A percentile compares a stretch with the other conserved stretches of the same genome.
phyloP scores from a whole-genome alignment of 2,888 invertebrate species.

The Dascillus cervinus region DNA sequence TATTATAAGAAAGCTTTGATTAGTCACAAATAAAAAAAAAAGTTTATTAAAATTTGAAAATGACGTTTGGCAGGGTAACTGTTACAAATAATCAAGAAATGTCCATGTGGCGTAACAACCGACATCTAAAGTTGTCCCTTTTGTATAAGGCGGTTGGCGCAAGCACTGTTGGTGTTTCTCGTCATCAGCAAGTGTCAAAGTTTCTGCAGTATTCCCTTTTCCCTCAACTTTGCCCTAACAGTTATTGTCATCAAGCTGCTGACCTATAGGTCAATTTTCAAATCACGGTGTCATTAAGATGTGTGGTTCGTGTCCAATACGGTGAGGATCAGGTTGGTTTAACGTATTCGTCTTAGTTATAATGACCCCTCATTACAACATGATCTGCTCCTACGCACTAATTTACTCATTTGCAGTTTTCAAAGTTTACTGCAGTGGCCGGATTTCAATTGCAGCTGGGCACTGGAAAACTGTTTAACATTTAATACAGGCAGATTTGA shows the following conservation, averaged over 20 bases:
- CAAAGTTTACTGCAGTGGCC: slow-evolving; percentile 7
- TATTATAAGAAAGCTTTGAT: too few relatives aligned
- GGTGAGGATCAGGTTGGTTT: slow-evolving; percentile 11
- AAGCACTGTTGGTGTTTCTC: slow-evolving; percentile 6
- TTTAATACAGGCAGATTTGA: slow-evolving; percentile 2
- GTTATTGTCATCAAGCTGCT: slow-evolving; percentile 9
- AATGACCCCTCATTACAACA: slow-evolving; percentile 6
- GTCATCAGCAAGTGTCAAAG: background rate
- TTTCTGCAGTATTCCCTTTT: slow-evolving; percentile 1
- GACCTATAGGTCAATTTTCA: slow-evolving; percentile 13
- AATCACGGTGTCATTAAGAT: slow-evolving; percentile 6
- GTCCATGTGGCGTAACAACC: too few relatives aligned
- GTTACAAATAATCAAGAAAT: too few relatives aligned
- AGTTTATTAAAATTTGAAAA: too few relatives aligned
- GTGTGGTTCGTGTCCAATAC: slow-evolving; percentile 13
- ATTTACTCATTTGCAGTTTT: slow-evolving; percentile 6
- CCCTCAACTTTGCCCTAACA: slow-evolving; percentile 1
- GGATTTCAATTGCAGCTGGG: slow-evolving; percentile 12
- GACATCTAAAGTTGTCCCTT: too few relatives aligned
- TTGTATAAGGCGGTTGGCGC: slow-evolving; percentile 6
- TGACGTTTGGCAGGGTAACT: too few relatives aligned
- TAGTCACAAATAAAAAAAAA: too few relatives aligned
- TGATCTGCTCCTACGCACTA: slow-evolving; percentile 8
- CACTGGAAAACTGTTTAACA: slow-evolving; percentile 11
- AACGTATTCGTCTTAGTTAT: slow-evolving; percentile 6